phyloP scores from a whole-genome alignment of 2,888 invertebrate genomes.

The Coenonympha glycerion region DNA sequence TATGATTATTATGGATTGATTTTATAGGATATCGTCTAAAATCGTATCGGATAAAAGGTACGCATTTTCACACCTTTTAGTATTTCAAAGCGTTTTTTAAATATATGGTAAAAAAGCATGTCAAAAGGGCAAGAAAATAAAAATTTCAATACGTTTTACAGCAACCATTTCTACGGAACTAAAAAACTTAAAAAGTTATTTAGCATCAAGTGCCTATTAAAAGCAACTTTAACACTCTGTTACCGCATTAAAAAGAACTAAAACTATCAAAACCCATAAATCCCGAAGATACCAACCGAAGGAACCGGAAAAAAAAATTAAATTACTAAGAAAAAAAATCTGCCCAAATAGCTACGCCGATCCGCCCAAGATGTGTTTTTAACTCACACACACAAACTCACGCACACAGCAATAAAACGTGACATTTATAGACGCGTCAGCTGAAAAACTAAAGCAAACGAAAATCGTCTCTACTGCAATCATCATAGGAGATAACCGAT shows the following conservation, averaged over 20 bases:
- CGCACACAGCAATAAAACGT: constrained; percentile 41
- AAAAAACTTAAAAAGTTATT: not conserved
- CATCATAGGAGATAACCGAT: constrained; percentile 36
- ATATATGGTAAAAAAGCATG: too few relatives aligned
- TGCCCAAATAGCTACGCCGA: constrained; percentile 49
- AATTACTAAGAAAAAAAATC: constrained; percentile 42
- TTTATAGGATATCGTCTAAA: too few relatives aligned
- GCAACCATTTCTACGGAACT: not conserved
- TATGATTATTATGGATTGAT: too few relatives aligned
- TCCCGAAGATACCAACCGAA: not conserved
- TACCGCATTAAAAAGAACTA: not conserved
- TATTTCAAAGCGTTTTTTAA: too few relatives aligned
- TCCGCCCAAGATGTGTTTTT: constrained; percentile 65
- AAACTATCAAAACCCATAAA: constrained; percentile 1
- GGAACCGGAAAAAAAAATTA: constrained; percentile 20
- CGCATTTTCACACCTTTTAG: too few relatives aligned
- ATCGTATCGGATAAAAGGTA: too few relatives aligned
- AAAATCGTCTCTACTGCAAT: constrained; percentile 37
- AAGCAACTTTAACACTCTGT: not conserved
- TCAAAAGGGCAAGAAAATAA: too few relatives aligned
- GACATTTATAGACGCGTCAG: constrained; percentile 70
- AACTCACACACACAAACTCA: constrained; percentile 46
- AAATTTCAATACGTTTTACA: not conserved
- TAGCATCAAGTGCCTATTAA: not conserved
- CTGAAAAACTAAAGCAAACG: constrained; percentile 49